These are phyloP conservation scores for Papilio aristodemus DNA, from an alignment of 1,140 invertebrate species.

Conservation along the genomic window DNA sequence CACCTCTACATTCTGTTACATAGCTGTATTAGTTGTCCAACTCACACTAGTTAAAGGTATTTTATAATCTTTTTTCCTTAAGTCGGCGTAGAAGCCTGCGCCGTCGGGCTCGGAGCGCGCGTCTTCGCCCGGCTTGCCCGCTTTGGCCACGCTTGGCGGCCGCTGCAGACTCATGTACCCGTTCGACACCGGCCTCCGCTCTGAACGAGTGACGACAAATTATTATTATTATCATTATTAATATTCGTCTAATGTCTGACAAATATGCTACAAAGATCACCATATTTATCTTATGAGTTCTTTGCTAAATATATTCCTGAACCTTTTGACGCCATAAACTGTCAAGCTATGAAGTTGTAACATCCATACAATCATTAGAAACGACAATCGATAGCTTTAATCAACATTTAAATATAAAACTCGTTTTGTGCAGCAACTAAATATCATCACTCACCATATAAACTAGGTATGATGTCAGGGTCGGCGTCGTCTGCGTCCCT, in stretches of 20 bases:
- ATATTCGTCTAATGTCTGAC: too few species aligned
- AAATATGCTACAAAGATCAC: too few species aligned
- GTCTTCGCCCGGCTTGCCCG: constrained; percentile 63
- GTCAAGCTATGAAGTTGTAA: too few species aligned
- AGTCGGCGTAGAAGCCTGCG: constrained; percentile 69
- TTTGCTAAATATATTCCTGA: too few species aligned
- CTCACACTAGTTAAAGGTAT: constrained; percentile 79
- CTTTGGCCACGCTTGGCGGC: constrained; percentile 65
- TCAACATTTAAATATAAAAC: too few species aligned
- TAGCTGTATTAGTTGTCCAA: too few species aligned
- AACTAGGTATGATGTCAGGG: constrained; percentile 91
- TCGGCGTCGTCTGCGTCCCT: constrained; percentile 82
- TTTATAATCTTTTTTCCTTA: constrained; percentile 76
- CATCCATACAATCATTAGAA: too few species aligned
- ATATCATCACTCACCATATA: constrained; percentile 85
- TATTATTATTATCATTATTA: neutral
- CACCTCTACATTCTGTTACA: constrained; percentile 27
- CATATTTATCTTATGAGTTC: too few species aligned
- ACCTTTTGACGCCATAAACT: too few species aligned
- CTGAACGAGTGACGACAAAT: constrained; percentile 41
- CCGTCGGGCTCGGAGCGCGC: constrained; percentile 74
- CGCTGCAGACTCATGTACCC: constrained; percentile 79
- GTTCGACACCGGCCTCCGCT: constrained; percentile 76
- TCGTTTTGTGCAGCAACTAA: neutral
- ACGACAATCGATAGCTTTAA: too few species aligned